Evolutionary conservation across 2,113 vertebrate genomes (phyloP).

Genomic region (Grammomys surdaster): DNA sequence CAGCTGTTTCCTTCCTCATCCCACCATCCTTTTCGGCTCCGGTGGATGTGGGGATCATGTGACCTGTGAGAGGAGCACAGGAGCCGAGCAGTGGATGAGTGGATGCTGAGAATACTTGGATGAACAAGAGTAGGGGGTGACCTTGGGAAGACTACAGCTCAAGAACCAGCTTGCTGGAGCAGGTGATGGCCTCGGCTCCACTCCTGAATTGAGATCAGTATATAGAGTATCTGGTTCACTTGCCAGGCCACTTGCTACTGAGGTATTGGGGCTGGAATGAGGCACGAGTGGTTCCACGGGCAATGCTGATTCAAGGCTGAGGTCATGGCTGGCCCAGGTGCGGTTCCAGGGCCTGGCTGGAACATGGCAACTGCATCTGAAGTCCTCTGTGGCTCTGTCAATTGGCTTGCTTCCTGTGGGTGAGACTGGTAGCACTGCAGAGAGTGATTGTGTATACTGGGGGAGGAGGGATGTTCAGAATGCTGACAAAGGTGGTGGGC

Average conservation of each 20-base stretch:
- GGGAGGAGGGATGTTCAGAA: not conserved
- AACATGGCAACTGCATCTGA: not conserved
- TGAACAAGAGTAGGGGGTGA: not conserved
- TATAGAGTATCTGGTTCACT: not conserved
- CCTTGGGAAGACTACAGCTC: too few species aligned
- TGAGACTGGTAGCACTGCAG: not conserved
- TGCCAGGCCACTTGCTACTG: not conserved
- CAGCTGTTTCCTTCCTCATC: not conserved
- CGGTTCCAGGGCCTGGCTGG: not conserved
- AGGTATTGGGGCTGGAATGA: not conserved
- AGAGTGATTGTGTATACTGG: not conserved
- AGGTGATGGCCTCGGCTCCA: not conserved
- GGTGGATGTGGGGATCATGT: too few species aligned
- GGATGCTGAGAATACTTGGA: not conserved
- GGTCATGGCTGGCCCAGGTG: not conserved
- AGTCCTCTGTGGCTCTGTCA: not conserved
- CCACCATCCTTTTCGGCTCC: not conserved
- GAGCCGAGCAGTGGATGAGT: not conserved
- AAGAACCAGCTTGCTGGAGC: not conserved
- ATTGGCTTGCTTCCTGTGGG: not conserved
- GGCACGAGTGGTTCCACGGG: not conserved
- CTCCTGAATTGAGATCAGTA: not conserved
- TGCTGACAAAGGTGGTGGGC: not conserved
- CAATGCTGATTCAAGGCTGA: not conserved
- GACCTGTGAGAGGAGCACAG: not conserved